Evolutionary conservation across 2,888 invertebrate species (phyloP).

Genomic region (Cephus rjabovi): DNA sequence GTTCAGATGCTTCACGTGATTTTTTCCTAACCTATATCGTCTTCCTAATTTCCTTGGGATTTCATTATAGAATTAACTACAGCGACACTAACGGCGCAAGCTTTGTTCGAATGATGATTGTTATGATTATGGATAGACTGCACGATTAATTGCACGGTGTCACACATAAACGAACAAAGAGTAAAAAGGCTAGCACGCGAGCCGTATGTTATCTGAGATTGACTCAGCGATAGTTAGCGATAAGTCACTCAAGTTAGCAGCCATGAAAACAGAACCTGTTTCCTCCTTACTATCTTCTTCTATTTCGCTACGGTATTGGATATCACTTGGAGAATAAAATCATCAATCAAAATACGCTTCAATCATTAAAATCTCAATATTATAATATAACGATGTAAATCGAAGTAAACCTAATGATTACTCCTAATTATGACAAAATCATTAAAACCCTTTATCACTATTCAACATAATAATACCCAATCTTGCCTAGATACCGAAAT

Average conservation of each 20-base stretch:
- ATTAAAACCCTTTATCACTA: not conserved
- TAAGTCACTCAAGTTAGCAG: constrained; percentile 30
- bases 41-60: not conserved
- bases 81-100: not conserved
- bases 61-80: not conserved
- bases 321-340: not conserved
- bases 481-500: not conserved
- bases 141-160: not conserved
- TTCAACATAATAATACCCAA: not conserved
- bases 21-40: not conserved
- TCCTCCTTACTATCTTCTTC: not conserved
- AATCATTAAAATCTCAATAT: not conserved
- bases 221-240: constrained; percentile 46
- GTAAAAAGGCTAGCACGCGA: constrained; percentile 41
- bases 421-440: not conserved
- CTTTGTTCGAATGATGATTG: not conserved
- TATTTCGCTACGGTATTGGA: not conserved
- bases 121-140: not conserved
- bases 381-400: not conserved
- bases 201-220: constrained; percentile 51
- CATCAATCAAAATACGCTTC: not conserved
- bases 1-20: not conserved
- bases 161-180: not conserved
- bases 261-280: not conserved
- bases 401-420: not conserved